These are phyloP conservation scores for Eristalinus sepulchralis DNA, from an alignment of 2,888 invertebrate genomes.

Conservation along the genomic window DNA sequence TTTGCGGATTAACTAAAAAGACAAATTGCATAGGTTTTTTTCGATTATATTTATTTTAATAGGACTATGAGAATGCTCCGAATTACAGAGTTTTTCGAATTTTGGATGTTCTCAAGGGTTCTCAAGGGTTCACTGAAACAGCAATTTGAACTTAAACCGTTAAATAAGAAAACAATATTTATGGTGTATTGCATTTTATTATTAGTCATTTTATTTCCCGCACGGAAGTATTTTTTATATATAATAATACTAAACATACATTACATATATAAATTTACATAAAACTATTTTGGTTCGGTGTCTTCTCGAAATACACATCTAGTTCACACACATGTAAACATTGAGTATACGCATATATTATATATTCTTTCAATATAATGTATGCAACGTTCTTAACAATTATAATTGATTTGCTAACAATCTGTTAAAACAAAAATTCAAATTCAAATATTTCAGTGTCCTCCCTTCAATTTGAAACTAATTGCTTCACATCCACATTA, in stretches of 20 bases:
- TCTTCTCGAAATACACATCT: conserved; percentile 64
- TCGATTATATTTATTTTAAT: too few relatives aligned
- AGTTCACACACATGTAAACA: conserved; percentile 62
- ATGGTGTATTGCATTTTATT: conserved; percentile 66
- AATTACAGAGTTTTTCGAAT: too few relatives aligned
- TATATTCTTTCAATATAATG: conserved; percentile 38
- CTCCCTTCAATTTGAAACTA: conserved; percentile 34
- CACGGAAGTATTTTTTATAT: conserved; percentile 52
- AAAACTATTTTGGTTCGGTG: conserved; percentile 72
- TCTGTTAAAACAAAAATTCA: conserved; percentile 43
- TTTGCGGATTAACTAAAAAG: too few relatives aligned
- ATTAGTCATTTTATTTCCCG: conserved; percentile 69
- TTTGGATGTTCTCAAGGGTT: too few relatives aligned
- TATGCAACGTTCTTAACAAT: conserved; percentile 43
- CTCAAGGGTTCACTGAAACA: too few relatives aligned
- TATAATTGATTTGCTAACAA: conserved; percentile 64
- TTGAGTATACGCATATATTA: conserved; percentile 30
- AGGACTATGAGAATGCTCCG: too few relatives aligned
- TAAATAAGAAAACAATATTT: neutral
- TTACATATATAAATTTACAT: conserved; percentile 69
- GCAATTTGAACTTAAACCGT: neutral
- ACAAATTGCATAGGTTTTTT: too few relatives aligned
- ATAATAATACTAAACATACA: conserved; percentile 60
- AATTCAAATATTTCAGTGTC: conserved; percentile 29
- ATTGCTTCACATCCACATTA: conserved; percentile 35